These are phyloP conservation scores for Abrostola tripartita DNA, from an alignment of 2,888 invertebrate species.

Conservation along the genomic window DNA sequence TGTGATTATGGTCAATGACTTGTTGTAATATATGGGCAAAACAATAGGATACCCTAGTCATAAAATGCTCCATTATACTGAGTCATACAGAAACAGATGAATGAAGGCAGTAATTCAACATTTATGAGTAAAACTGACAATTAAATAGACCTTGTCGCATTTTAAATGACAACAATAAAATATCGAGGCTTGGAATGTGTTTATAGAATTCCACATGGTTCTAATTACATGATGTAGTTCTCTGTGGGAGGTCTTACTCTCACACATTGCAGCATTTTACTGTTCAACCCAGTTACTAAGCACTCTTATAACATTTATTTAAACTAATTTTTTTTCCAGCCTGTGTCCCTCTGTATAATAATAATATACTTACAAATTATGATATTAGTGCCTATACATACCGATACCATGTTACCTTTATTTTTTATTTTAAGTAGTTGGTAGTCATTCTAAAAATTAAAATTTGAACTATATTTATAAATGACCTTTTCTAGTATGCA, in stretches of 20 bases:
- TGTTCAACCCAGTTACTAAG: not conserved
- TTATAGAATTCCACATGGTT: not conserved
- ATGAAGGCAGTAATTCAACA: slow-evolving; percentile 12
- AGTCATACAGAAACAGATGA: not conserved
- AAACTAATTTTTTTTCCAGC: no score
- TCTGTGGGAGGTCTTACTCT: slow-evolving; percentile 45
- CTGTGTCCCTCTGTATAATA: no score
- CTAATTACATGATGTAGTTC: not conserved
- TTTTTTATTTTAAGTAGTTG: no score
- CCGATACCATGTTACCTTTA: no score
- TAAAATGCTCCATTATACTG: slow-evolving; percentile 4
- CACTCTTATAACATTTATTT: not conserved
- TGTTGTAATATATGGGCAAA: slow-evolving; percentile 64
- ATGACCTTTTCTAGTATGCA: slow-evolving; percentile 16
- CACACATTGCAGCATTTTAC: not conserved
- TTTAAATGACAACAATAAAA: slow-evolving; percentile 34
- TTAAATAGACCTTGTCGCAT: slow-evolving; percentile 27
- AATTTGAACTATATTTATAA: not conserved
- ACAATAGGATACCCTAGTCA: slow-evolving; percentile 66
- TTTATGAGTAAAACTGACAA: slow-evolving; percentile 17
- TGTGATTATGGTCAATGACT: slow-evolving; percentile 82
- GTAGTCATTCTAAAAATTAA: no score
- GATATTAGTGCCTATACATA: no score
- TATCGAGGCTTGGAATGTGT: not conserved
- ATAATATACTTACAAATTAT: no score